Base-by-base conservation (phyloP, 2,888 invertebrate species). In the Lasioglossum morio region DNA sequence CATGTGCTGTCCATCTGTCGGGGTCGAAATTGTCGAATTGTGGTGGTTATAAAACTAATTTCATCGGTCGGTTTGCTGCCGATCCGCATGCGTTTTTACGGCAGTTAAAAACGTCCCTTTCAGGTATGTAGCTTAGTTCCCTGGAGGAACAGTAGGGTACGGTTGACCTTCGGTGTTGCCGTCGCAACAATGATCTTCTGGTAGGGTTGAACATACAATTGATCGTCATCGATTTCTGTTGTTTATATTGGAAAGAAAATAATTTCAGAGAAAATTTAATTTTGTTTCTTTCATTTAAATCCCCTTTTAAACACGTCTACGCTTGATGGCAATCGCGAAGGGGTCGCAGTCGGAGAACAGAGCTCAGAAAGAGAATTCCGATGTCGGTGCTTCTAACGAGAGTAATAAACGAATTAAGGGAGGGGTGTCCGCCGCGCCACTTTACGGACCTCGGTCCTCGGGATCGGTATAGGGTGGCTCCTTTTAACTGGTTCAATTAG, bases 401-500 rank as follows among this genome's bases (percentile, higher is more conserved):
- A 88, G 89, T 82, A 92, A 92, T 92, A 91, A 92, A 92, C 87
- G 92, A 92, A 90, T 92, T 91, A 89, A 88, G 73, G 77, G 79
- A 86, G 91, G 88, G 88, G 86, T 82, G 90, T 73, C 80, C 77
- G 87, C 73, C 79, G 84, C 87, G 82, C 77, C 84, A 88, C 88
- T 91, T 90, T 87, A 90, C 80, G 87, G 86, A 75, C 72, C 81
- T 72, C 40, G 79, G 60, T 63, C 84, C 57, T 37, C 69, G 69
- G 69, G 69, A 69, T 37, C 77, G 81, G 78, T 81, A 48, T 82
- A 40, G 87, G 85, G 85, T 90, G 87, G 88, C 87, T 88, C 91
- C 91, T 87, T 90, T 92, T 92, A 92, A 92, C 90, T 92, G 88
- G 90, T 89, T 92, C 90, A 92, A 92, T 92, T 92, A 91, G 80